phyloP scores from a whole-genome alignment of 2,113 vertebrate genomes.

The Hipposideros armiger region DNA sequence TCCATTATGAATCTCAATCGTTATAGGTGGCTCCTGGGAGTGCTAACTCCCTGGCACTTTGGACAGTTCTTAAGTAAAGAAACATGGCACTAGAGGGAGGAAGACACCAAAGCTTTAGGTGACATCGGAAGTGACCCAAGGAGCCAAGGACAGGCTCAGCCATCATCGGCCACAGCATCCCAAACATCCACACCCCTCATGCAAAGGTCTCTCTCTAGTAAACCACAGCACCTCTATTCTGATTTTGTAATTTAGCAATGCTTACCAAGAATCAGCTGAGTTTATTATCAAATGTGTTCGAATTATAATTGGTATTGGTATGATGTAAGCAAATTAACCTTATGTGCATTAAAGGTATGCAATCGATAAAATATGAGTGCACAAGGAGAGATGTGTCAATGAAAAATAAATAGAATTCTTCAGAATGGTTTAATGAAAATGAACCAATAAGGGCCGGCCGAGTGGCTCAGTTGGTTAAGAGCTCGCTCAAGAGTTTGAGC shows the following conservation, averaged over 20 bases:
- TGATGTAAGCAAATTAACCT: background rate
- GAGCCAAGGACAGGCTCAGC: background rate
- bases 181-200: background rate
- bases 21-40: background rate
- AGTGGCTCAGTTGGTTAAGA: too few relatives aligned
- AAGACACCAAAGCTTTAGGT: background rate
- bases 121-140: too few relatives aligned
- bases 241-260: background rate
- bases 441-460: background rate
- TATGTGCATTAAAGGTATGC: background rate
- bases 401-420: constrained; percentile 24
- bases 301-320: background rate
- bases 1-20: background rate
- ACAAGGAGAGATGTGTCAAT: background rate
- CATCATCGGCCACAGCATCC: background rate
- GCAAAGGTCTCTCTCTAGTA: background rate
- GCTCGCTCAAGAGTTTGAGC: too few relatives aligned
- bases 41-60: background rate
- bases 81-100: background rate
- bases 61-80: background rate
- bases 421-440: background rate
- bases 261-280: background rate
- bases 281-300: background rate
- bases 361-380: constrained; percentile 19
- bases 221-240: background rate